Evolutionary conservation across 2,113 vertebrate genomes (phyloP), one percentile per base, ranked within the genome.

Genomic region (Dermatemys mawii): DNA sequence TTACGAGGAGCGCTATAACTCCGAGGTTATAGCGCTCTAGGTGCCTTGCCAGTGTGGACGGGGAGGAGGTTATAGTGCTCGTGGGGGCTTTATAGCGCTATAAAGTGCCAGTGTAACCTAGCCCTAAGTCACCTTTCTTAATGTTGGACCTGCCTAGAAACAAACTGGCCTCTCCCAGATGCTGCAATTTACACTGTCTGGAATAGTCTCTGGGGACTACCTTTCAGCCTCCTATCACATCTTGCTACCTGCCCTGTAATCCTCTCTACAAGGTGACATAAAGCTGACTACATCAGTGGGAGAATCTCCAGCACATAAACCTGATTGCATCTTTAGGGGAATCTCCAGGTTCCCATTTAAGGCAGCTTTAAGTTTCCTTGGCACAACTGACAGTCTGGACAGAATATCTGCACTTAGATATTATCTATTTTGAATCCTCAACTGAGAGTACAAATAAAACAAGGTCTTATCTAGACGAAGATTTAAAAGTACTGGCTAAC

Each of bases 321-420:
- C 48, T 32, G 16, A 67, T 8, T 35, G 60, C 13, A 63, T 67
- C 35, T n/a, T 19, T 67, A 35, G 8, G 60, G 35, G 35, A 67
- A 67, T 75, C 70, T 44, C 24, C 70, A 75, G 5, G 41, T 44
- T 75, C 5, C 21, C 11, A 22, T 75, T 75, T 44, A 75, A 24
- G 10, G 22, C 41, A 44, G 5, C 38, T 44, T 75, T 91, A 75
- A 81, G 73, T 73, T 60, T 81, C 78, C 50, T 82, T 75, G 50
- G 63, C 79, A 83, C 46, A 70, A 21, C 53, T 78, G 67, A 49
- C 67, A 50, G 26, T 75, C 51, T 41, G 53, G 53, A 82, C 50
- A 81, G 70, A 44, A 88, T 48, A 88, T 57, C 87, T 84, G 79
- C 79, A 46, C 50, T 51, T 73, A 84, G 70, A 81, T 80, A 83